Evolutionary conservation across 2,113 vertebrate species (phyloP).

Genomic region (Fregata magnificens): DNA sequence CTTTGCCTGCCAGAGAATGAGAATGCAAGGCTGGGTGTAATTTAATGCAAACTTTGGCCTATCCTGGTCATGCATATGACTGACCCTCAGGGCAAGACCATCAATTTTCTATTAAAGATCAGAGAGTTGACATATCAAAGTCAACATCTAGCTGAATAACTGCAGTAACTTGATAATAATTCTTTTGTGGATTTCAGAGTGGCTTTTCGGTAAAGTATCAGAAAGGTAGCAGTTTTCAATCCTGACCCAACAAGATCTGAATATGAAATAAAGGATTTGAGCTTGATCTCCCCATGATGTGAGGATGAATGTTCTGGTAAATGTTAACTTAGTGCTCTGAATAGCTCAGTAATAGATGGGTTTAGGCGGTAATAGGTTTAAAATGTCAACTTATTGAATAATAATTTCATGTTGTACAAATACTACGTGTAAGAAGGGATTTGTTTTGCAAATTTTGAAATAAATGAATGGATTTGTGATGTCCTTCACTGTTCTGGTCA

Average conservation of each 20-base stretch:
- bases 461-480: conserved; percentile 81
- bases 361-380: conserved; percentile 85
- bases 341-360: conserved; percentile 85
- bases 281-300: conserved; percentile 83
- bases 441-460: conserved; percentile 87
- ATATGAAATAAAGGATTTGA: conserved; percentile 88
- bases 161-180: conserved; percentile 84
- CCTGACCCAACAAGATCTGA: conserved; percentile 84
- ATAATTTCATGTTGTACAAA: conserved; percentile 85
- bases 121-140: conserved; percentile 86
- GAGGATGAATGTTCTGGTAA: conserved; percentile 83
- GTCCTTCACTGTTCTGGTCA: conserved; percentile 77
- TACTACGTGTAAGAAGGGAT: conserved; percentile 81
- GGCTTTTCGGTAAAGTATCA: conserved; percentile 82
- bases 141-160: conserved; percentile 83
- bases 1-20: conserved; percentile 71
- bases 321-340: conserved; percentile 87
- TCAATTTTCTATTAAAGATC: conserved; percentile 86
- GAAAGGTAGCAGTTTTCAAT: conserved; percentile 81
- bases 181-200: conserved; percentile 82
- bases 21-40: conserved; percentile 69
- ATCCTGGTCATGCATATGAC: conserved; percentile 73
- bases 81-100: conserved; percentile 82
- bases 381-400: conserved; percentile 89
- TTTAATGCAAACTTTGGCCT: conserved; percentile 81